phyloP scores from a whole-genome alignment of 2,113 vertebrate genomes.

The Lynx canadensis region DNA sequence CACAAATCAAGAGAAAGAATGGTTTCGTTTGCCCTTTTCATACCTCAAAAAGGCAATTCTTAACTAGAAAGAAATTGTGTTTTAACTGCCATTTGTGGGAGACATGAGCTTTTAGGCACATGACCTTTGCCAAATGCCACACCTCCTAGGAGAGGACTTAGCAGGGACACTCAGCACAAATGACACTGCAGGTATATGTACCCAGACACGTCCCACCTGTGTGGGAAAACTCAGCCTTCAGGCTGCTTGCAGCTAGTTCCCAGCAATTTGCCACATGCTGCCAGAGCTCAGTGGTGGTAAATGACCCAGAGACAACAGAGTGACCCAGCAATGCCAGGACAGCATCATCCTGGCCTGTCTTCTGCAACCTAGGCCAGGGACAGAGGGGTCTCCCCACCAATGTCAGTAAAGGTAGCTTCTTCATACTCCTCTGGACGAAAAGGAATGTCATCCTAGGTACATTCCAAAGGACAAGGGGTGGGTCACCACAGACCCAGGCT shows the following conservation, averaged over 20 bases:
- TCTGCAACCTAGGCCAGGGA: background rate
- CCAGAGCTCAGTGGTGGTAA: background rate
- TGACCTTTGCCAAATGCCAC: background rate
- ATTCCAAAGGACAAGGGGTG: background rate
- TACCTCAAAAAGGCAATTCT: background rate
- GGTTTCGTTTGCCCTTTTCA: background rate
- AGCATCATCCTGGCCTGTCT: background rate
- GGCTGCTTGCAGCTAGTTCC: background rate
- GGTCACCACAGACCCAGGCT: background rate
- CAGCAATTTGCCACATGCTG: too few relatives aligned
- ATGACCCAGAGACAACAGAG: background rate
- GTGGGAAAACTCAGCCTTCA: background rate
- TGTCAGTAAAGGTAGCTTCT: background rate
- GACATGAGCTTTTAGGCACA: background rate
- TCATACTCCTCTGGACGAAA: background rate
- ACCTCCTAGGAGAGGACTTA: background rate
- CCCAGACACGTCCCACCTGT: background rate
- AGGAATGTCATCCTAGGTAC: background rate
- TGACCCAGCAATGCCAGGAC: background rate
- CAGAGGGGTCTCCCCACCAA: background rate
- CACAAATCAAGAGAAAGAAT: slow-evolving; percentile 16
- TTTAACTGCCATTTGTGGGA: slow-evolving; percentile 12
- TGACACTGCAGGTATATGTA: background rate
- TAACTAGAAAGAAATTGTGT: slow-evolving; percentile 32
- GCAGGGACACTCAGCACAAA: background rate